Conservation (phyloP, 2,113 vertebrate species). For the Ceyx margarethae region DNA sequence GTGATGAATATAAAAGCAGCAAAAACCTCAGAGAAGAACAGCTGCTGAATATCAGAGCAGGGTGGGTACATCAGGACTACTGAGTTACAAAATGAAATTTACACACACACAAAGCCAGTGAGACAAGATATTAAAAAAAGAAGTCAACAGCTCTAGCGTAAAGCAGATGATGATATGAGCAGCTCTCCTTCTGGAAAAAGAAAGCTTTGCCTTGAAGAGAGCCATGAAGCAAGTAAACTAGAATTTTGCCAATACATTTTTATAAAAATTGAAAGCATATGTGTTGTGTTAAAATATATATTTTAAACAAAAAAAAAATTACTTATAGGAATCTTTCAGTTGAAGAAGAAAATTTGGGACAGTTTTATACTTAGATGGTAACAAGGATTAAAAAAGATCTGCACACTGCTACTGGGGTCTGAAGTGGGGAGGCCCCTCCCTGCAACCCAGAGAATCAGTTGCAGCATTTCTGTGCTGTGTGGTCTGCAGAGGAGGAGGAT, state of each 20-base stretch:
- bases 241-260: conserved; percentile 49
- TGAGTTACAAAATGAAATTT: conserved; percentile 1
- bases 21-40: neutral
- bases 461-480: neutral
- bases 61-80: conserved; percentile 13
- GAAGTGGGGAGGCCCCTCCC: fast-evolving
- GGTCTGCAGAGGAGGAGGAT: neutral
- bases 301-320: conserved; percentile 12
- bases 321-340: neutral
- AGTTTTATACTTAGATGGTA: neutral
- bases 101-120: neutral
- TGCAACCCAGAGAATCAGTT: neutral
- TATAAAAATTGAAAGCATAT: conserved; percentile 64
- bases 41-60: neutral
- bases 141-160: neutral
- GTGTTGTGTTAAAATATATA: conserved; percentile 16
- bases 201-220: conserved; percentile 25
- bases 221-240: conserved; percentile 28
- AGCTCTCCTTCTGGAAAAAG: conserved; percentile 52
- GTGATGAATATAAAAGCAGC: neutral
- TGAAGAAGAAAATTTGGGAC: neutral
- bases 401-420: neutral
- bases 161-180: conserved; percentile 53
- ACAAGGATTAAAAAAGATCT: neutral
- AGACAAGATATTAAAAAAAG: conserved; percentile 16